A percentile compares a stretch with the other conserved stretches of the same genome.
phyloP scores from a whole-genome alignment of 2,797 vertebrate species.

The Hafferia zeledoni region DNA sequence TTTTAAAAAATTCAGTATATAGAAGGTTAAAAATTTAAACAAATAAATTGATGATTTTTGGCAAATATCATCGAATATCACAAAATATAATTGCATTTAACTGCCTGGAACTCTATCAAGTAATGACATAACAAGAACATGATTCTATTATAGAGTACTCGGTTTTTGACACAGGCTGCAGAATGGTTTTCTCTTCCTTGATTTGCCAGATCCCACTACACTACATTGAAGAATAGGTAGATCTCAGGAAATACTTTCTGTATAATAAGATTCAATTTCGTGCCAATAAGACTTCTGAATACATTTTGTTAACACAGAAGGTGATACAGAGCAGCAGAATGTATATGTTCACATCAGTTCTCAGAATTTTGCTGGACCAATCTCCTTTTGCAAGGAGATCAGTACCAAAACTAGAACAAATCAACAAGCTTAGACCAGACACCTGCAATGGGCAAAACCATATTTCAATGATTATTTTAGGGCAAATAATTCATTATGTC shows the following conservation, averaged over 20 bases:
- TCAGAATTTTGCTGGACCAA: background rate
- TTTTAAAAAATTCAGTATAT: background rate
- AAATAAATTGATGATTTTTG: background rate
- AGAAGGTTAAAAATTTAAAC: background rate
- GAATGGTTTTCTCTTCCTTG: background rate
- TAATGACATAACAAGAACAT: background rate
- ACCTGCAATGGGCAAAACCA: background rate
- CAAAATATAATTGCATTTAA: background rate
- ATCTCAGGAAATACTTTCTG: background rate
- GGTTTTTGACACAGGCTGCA: background rate
- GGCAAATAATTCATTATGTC: background rate
- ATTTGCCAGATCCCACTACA: background rate
- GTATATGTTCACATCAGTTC: background rate
- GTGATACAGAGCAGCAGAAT: background rate
- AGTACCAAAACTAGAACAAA: background rate
- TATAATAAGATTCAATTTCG: background rate
- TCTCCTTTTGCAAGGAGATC: background rate
- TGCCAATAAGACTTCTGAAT: background rate
- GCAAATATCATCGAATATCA: background rate
- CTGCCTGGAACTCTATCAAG: background rate
- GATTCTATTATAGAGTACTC: background rate
- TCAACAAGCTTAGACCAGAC: background rate
- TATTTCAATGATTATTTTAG: background rate
- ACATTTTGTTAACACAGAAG: background rate
- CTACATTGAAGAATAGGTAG: background rate